A percentile compares a stretch with the other conserved stretches of the same genome.
phyloP scores from a whole-genome alignment of 2,888 invertebrate genomes.

The Agrotis ipsilon region DNA sequence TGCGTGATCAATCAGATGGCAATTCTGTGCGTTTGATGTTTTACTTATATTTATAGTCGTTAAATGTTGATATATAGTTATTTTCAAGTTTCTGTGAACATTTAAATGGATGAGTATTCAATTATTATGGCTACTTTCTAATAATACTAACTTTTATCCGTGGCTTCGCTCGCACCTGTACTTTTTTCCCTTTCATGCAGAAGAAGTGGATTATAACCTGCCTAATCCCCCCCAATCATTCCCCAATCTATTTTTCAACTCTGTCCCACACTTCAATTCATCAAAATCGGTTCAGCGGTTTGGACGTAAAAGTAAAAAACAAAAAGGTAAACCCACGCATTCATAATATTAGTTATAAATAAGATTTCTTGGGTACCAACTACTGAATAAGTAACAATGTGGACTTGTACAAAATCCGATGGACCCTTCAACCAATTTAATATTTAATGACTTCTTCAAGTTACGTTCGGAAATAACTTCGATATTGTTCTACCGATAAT shows the following conservation, averaged over 20 bases:
- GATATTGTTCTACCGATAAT: not conserved
- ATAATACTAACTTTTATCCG: no score
- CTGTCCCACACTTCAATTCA: no score
- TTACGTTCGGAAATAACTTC: conserved; percentile 14
- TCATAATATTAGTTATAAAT: no score
- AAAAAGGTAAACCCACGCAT: not conserved
- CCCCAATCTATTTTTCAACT: no score
- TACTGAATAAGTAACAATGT: conserved; percentile 25
- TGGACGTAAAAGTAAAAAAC: no score
- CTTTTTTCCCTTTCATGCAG: no score
- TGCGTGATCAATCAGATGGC: conserved; percentile 26
- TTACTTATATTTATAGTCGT: conserved; percentile 3
- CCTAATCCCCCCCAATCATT: no score
- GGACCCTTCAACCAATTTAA: conserved; percentile 25
- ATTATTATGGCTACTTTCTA: not conserved
- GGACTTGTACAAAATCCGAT: conserved; percentile 5
- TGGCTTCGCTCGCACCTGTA: no score
- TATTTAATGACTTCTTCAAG: conserved; percentile 25
- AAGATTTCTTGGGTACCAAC: not conserved
- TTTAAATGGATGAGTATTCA: not conserved
- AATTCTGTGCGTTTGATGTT: not conserved
- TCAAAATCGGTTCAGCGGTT: no score
- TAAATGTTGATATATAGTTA: conserved; percentile 14
- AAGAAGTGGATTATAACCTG: no score
- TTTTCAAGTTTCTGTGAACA: not conserved